Evolutionary conservation across 1,140 invertebrate genomes (phyloP), one percentile per base, ranked within the genome.

Genomic region (Pissodes strobi): DNA sequence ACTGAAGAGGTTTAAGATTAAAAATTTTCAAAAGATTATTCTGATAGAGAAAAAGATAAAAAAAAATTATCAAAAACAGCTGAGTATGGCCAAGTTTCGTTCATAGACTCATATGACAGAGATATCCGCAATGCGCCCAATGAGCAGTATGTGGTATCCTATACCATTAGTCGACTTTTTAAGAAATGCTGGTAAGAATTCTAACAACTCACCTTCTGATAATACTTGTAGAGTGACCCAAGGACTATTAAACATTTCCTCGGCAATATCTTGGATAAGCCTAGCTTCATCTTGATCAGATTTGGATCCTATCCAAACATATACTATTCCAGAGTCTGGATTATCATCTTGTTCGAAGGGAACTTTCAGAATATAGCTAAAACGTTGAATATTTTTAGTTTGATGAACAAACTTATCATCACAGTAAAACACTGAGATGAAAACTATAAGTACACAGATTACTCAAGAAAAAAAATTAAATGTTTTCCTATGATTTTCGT

Each of bases 281-380:
- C 90, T 83, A 2, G 92, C 88, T 74, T 97, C 94, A 74, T 98
- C 94, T 21, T 89, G 83, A 79, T 94, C 89, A 19, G 90, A 86
- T 79, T 94, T 93, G 12, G 85, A 88, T 19, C 97, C 98, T 69
- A 98, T 89, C 98, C 98, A 99, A 6, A 97, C 94, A 80, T 98
- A 99, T 17, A 99, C 92, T 66, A 97, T 95, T 19, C 97, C 95
- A 22, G 89, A 90, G 66, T 90, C 95, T 21, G 89, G 90, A 67
- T 90, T 86, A 72, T 94, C 92, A 59, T 92, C 88, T 73, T 91
- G 90, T 74, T 97, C 94, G 79, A 98, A 95, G 56, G 94, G 94
- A 57, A 98, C 95, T 85, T 96, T 96, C 46, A 98, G 82, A 63
- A 98, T 96, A 76, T 96, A 98, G 78, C 94, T 97, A 76, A 22